Evolutionary conservation across 1,140 invertebrate genomes (phyloP), one percentile per base, ranked within the genome.

Genomic region (Temnothorax curvispinosus): DNA sequence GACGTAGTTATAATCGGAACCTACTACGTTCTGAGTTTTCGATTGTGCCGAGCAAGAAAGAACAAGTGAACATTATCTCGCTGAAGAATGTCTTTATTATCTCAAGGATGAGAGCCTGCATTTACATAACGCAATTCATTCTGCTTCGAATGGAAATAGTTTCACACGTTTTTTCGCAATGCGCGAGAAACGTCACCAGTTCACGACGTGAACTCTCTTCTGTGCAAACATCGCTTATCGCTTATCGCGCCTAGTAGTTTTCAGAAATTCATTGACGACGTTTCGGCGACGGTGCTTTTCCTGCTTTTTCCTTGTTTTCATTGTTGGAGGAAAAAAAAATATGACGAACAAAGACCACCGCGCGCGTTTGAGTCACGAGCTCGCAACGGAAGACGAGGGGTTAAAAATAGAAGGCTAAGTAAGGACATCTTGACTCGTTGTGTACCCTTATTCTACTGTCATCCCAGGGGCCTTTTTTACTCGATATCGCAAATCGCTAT

Each of bases 341-440:
- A 50, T 35, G 41, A 47, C 27, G 69, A 44, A 74, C 54, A 38
- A 58, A 74, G 44, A 62, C 9, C 78, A 38, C n/a, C 56, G 44
- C 41, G n/a, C 27, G 21, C 80, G 54, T 74, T 32, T 62, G 69
- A 75, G 69, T 35, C 80, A 27, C 58, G 69, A 18, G 21, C 77
- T 52, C 76, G n/a, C 52, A 72, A 74, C 69, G 67, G 54, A 47
- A 74, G 80, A 74, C 18, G 67, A 35, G 52, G 8, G 8, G 69
- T 84, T 84, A 84, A 84, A 84, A 75, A 84, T 84, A 84, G 54
- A 62, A 38, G 80, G 41, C 80, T 74, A 75, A 75, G 80, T 84
- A 84, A 75, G 80, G 80, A 75, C 69, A 84, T 84, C 80, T 74
- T 84, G 38, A 44, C 67, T 35, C 52, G 47, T 62, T 58, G 13